Conservation (phyloP, 2,113 vertebrate species). For the Coregonus clupeaformis region DNA sequence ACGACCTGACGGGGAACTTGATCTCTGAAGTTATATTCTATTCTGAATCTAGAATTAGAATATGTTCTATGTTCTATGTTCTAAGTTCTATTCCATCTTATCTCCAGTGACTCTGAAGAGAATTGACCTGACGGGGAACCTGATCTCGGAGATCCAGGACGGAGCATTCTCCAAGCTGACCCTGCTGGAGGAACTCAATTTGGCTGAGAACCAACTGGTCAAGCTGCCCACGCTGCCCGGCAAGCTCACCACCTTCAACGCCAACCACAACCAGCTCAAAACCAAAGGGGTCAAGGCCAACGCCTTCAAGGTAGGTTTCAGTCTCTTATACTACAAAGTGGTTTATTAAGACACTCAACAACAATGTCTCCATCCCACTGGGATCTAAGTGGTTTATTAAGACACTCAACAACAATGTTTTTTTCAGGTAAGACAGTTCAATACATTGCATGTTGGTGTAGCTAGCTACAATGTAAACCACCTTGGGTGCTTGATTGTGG, state of each 20-base stretch:
- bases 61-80: conserved; percentile 34
- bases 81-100: too few species aligned
- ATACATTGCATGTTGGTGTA: too few species aligned
- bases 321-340: conserved; percentile 12
- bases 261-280: conserved; percentile 88
- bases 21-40: too few species aligned
- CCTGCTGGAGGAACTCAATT: conserved; percentile 85
- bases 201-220: conserved; percentile 88
- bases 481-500: too few species aligned
- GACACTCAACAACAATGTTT: too few species aligned
- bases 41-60: background rate
- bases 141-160: conserved; percentile 95
- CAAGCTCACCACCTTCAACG: conserved; percentile 86
- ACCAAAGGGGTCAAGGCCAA: conserved; percentile 93
- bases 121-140: conserved; percentile 93
- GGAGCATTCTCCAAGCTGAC: conserved; percentile 87
- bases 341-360: too few species aligned
- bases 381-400: too few species aligned
- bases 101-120: conserved; percentile 88
- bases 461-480: too few species aligned
- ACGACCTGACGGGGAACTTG: too few species aligned
- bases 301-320: conserved; percentile 84
- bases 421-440: too few species aligned
- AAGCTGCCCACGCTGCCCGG: conserved; percentile 90
- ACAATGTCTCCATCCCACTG: too few species aligned